These are phyloP conservation scores for Clarias fuscus DNA, from an alignment of 2,797 vertebrate genomes.

Conservation along the genomic window DNA sequence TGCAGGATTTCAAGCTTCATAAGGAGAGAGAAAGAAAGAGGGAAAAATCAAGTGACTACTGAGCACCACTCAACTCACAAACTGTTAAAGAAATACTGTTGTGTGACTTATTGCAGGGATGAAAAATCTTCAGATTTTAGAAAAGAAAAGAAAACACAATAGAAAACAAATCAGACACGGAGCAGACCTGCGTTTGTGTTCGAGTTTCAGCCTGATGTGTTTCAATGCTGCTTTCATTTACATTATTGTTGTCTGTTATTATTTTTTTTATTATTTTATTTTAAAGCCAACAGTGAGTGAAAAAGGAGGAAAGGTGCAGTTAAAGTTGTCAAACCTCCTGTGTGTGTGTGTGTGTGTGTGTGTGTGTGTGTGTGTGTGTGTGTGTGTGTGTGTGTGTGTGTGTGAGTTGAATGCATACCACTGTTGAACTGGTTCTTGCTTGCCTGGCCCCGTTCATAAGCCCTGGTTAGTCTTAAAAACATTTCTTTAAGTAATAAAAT, in stretches of 20 bases:
- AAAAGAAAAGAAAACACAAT: conserved; percentile 62
- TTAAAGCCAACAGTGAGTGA: conserved; percentile 66
- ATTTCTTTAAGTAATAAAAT: conserved; percentile 43
- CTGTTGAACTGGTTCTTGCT: conserved; percentile 45
- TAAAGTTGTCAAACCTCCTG: conserved; percentile 66
- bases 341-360: conserved; percentile 54
- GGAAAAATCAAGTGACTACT: conserved; percentile 77
- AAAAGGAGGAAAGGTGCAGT: conserved; percentile 66
- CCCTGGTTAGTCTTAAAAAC: conserved; percentile 55
- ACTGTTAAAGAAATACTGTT: conserved; percentile 73
- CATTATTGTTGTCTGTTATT: conserved; percentile 28
- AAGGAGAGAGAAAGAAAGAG: background rate
- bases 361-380: too few relatives aligned
- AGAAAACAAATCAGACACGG: conserved; percentile 47
- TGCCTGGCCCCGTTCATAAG: conserved; percentile 36
- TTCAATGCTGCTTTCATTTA: conserved; percentile 85
- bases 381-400: conserved; percentile 53
- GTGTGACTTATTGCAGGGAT: conserved; percentile 70
- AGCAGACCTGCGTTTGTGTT: conserved; percentile 73
- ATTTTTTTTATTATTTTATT: conserved; percentile 45
- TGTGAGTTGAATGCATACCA: conserved; percentile 52
- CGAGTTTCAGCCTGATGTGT: conserved; percentile 78
- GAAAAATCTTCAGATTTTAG: conserved; percentile 63
- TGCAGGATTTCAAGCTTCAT: conserved; percentile 76
- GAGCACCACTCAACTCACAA: conserved; percentile 72